Evolutionary conservation across 2,113 vertebrate genomes (phyloP), one percentile per base, ranked within the genome.

Genomic region (Ploceus nigricollis): DNA sequence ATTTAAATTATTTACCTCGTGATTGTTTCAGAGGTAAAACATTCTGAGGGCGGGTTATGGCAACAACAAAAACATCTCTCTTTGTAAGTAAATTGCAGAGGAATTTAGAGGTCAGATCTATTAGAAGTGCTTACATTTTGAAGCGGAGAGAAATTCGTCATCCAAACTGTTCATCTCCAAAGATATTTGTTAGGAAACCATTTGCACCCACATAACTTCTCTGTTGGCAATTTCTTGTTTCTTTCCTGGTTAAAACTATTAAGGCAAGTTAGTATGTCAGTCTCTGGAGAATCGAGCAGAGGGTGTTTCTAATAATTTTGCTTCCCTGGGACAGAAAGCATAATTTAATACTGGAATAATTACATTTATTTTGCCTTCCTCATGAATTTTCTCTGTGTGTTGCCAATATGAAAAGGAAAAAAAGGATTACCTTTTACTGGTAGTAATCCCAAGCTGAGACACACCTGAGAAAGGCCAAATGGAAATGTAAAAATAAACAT

Each of bases 141-240:
- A 86, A 84, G 93, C 91, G 84, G 89, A 89, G 77, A 69, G 79
- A 72, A 94, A 91, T 98, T 93, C 97, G 93, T 98, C 96, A 97
- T 57, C 39, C 78, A 69, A 96, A 90, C 81, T 90, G 87, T 97
- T 97, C 30, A 8, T 94, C 86, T 96, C 71, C 45, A 60, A 91
- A 97, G 95, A 89, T 97, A 65, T 95, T 97, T 97, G 96, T 96
- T 96, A 88, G 51, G 92, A 94, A 94, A 96, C 82, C 31, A 15
- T 93, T 91, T 87, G 94, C 96, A 90, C 96, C 94, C 95, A 95
- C 97, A 78, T 95, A 88, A 35, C 71, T 87, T 93, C 72, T 97
- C 90, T 60, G 82, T 82, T 91, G 82, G 58, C 68, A 94, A 27
- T 90, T 93, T 92, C 30, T 95, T 93, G 50, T 91, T 95, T 87